Evolutionary conservation across 2,113 vertebrate species (phyloP).

Genomic region (Phylloscopus trochilus): DNA sequence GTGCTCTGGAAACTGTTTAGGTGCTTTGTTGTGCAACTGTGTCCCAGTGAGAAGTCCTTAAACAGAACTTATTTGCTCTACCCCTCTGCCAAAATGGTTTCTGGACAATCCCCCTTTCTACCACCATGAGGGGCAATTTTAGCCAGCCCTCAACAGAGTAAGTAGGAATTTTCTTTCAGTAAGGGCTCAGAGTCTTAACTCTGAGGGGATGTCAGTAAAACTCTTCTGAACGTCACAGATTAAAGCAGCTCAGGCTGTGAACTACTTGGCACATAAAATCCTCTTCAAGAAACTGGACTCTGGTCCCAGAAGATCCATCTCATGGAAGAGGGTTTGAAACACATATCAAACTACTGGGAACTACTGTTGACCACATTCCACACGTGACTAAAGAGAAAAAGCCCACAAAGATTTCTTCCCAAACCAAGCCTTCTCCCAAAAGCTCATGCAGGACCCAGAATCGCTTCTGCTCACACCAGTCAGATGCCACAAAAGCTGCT

Average conservation of each 20-base stretch:
- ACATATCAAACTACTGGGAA: not conserved
- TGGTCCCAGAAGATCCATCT: not conserved
- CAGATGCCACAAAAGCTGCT: not conserved
- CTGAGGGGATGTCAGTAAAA: not conserved
- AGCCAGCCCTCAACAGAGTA: not conserved
- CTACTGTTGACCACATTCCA: not conserved
- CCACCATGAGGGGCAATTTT: not conserved
- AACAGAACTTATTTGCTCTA: not conserved
- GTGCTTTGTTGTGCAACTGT: not conserved
- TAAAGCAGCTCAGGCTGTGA: not conserved
- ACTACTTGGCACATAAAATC: not conserved
- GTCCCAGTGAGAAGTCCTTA: not conserved
- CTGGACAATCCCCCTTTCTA: not conserved
- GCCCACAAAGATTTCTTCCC: not conserved
- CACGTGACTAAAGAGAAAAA: not conserved
- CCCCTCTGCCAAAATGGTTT: not conserved
- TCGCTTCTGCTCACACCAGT: not conserved
- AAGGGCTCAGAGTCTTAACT: not conserved
- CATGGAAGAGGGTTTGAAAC: not conserved
- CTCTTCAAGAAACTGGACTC: not conserved
- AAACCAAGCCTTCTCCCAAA: not conserved
- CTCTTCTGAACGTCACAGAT: fast-evolving
- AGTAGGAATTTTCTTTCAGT: not conserved
- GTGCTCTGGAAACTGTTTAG: not conserved
- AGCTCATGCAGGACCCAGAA: not conserved